A percentile compares a stretch with the other conserved stretches of the same genome.
phyloP scores from a whole-genome alignment of 2,888 invertebrate genomes.

The Drosophila neotestacea region DNA sequence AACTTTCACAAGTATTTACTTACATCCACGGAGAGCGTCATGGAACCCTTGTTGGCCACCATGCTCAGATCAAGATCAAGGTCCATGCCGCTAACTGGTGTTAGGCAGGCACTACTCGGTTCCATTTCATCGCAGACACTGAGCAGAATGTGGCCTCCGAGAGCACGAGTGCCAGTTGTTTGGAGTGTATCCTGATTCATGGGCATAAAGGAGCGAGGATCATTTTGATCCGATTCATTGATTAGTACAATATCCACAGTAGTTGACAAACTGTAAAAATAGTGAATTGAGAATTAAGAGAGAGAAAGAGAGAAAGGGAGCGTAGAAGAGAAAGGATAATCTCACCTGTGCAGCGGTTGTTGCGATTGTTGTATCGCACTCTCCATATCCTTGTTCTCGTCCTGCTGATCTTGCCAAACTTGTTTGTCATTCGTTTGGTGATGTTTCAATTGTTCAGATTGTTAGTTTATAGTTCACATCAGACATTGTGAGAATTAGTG shows the following conservation, averaged over 20 bases:
- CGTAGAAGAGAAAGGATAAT: neutral
- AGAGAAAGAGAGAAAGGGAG: neutral
- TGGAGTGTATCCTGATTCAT: slow-evolving; percentile 83
- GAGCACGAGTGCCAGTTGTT: neutral
- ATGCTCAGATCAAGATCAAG: slow-evolving; percentile 87
- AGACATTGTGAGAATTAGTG: slow-evolving; percentile 6
- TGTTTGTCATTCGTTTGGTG: slow-evolving; percentile 39
- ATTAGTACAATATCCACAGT: slow-evolving; percentile 84
- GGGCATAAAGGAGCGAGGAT: slow-evolving; percentile 86
- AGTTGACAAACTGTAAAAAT: slow-evolving; percentile 24
- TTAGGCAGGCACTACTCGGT: slow-evolving; percentile 83
- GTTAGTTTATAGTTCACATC: slow-evolving; percentile 34
- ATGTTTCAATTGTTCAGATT: slow-evolving; percentile 34
- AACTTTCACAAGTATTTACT: slow-evolving; percentile 37
- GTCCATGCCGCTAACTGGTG: slow-evolving; percentile 89
- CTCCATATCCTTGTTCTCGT: slow-evolving; percentile 4
- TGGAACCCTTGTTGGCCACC: slow-evolving; percentile 89
- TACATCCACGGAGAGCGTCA: slow-evolving; percentile 84
- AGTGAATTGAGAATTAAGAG: neutral
- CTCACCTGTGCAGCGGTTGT: slow-evolving; percentile 34
- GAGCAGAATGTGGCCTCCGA: slow-evolving; percentile 63
- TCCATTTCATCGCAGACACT: slow-evolving; percentile 67
- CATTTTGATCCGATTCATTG: slow-evolving; percentile 72
- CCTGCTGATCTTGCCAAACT: slow-evolving; percentile 92
- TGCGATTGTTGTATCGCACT: neutral